Conservation (phyloP, 1,140 invertebrate genomes). For the Sarcophaga peregrina region DNA sequence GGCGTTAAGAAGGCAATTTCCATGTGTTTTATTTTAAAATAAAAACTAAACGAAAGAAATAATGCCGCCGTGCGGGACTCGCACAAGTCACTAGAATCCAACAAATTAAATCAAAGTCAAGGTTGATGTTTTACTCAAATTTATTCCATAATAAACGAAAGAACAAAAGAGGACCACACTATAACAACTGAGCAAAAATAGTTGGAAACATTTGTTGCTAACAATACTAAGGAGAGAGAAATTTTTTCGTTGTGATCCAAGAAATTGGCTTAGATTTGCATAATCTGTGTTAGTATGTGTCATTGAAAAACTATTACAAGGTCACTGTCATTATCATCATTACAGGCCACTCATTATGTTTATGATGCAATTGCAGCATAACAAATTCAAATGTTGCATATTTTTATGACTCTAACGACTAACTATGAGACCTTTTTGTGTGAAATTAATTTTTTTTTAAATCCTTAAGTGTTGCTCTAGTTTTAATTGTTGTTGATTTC, state of each 20-base stretch:
- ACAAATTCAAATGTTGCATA: conserved; percentile 23
- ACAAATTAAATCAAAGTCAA: conserved; percentile 15
- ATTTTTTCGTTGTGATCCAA: no score
- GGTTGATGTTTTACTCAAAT: neutral
- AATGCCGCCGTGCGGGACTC: no score
- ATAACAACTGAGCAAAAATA: no score
- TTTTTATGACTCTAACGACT: conserved; percentile 23
- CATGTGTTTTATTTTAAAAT: no score
- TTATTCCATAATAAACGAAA: neutral
- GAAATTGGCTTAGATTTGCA: neutral
- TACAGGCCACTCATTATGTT: neutral
- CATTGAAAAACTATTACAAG: conserved; percentile 29
- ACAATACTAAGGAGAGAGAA: neutral
- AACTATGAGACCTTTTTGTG: neutral
- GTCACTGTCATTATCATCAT: conserved; percentile 6
- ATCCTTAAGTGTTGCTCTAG: conserved; percentile 26
- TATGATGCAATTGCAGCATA: neutral
- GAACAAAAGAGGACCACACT: no score
- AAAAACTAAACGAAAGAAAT: no score
- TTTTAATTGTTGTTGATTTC: conserved; percentile 22
- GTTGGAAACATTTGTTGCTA: neutral
- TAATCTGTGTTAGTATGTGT: neutral
- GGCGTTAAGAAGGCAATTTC: no score
- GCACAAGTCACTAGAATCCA: neutral
- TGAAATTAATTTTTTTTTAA: neutral